Base-by-base conservation (phyloP, 1,140 invertebrate genomes). In the Drosophila lacertosa region DNA sequence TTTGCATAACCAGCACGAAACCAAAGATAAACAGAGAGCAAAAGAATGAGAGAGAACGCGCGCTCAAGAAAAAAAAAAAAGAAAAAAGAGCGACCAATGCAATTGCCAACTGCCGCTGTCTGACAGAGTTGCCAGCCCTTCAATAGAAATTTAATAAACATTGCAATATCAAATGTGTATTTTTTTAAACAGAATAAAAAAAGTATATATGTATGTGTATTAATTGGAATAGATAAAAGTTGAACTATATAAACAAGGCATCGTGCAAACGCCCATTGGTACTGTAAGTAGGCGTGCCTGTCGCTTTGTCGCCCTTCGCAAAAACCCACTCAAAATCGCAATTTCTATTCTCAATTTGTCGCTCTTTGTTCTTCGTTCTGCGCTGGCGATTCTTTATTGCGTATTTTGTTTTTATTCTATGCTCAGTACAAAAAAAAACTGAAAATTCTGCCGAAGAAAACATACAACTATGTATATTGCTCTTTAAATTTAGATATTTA, bases 341-440 rank as follows among this genome's bases (percentile, higher is more conserved):
- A 24, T 39, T 59, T 32, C 9, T 9, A 16, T 15, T 24, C 32
- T 26, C 62, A 9, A 4, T 33, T 3, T n/a, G 13, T 33, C 37
- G 7, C 64, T 18, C 42, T 44, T 32, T 13, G 32, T 10, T 69
- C 32, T 59, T 7, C n/a, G 47, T 33, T 18, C 10, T 42, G 18
- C 35, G 20, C 24, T 62, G n/a, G 4, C 37, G 29, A 45, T 68
- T 72, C 45, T 39, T 39, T 58, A 51, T 77, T 77, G 82, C 77
- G 81, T 86, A 71, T 88, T 77, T 77, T 66, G 47, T 74, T 80
- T 59, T 64, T 15, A 60, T 68, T 76, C 37, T 51, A 51, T 54
- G 50, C 39, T 44, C n/a, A 48, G 13, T 22, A 65, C 24, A 59
- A 26, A 44, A 32, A 62, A 33, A 55, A 63, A 26, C 4, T 7